Percentiles rank a stretch among this genome's conserved stretches.
These are phyloP conservation scores for Pangasianodon hypophthalmus DNA, from an alignment of 2,113 vertebrate genomes.

Conservation along the genomic window DNA sequence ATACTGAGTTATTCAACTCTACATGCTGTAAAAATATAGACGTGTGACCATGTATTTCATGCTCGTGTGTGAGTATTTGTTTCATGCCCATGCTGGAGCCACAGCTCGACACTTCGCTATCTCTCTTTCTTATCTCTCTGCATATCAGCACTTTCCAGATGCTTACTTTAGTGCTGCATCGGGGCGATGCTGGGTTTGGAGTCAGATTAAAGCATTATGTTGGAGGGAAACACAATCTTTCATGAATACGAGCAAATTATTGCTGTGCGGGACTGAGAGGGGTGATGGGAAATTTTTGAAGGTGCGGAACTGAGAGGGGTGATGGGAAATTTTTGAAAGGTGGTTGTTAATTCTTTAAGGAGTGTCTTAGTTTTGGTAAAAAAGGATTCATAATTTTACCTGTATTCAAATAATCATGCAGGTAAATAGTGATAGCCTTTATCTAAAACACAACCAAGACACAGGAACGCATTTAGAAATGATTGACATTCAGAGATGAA, in stretches of 20 bases:
- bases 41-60: not conserved
- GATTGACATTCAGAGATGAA: not conserved
- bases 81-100: not conserved
- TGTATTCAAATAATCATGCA: not conserved
- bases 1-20: not conserved
- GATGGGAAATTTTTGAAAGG: not conserved
- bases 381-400: not conserved
- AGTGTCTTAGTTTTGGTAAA: not conserved
- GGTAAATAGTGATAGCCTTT: not conserved
- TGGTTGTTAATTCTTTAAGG: not conserved
- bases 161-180: not conserved
- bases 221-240: not conserved
- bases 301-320: too few relatives aligned
- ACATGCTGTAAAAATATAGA: not conserved
- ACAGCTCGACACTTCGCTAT: not conserved
- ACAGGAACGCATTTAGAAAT: not conserved
- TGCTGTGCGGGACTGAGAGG: not conserved
- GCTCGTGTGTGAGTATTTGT: not conserved
- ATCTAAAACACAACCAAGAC: not conserved
- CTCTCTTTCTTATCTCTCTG: not conserved
- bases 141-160: slow-evolving; percentile 8
- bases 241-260: not conserved
- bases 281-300: too few relatives aligned
- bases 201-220: not conserved
- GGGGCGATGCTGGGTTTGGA: not conserved